Base-by-base conservation (phyloP, 2,888 invertebrate species). In the Xestoiulus laeticollis region DNA sequence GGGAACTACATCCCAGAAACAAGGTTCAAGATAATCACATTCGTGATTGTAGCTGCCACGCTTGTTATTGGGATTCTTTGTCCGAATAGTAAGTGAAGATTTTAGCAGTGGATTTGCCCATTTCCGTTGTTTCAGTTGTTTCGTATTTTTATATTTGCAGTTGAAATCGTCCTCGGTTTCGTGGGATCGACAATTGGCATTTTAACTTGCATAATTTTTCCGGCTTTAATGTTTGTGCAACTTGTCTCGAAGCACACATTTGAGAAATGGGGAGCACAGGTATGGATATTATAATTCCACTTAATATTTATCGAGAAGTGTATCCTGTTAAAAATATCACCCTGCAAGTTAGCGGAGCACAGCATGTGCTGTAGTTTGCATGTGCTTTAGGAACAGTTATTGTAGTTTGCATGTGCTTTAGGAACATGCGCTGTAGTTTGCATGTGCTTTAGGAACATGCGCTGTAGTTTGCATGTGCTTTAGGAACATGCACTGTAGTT, bases 181-280 rank as follows among this genome's bases (percentile, higher is more conserved):
- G 95, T 98, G 59, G 99, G 99, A 0, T 97, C 99, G 1, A 98
- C 99, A 0, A 97, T 98, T 90, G 99, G 99, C 0, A 96, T 97
- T 19, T 94, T 97, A 90, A 96, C 99, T 90, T 98, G 98, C 90
- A 95, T 98, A 53, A 95, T 99, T 91, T 96, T 98, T 91, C 99
- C 99, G 0, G 96, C 98, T 0, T 94, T 96, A 0, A 96, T 97
- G 91, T 98, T 97, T 92, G 94, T 98, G 48, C 94, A 95, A 89
- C 94, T 98, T 89, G 96, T 96, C 14, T 95, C 95, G 85, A 97
- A 96, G 92, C 94, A 96, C 89, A 96, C 96, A 0, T 96, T 95
- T 90, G 98, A 98, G 91, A 94, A 96, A 90, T 91, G 96, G 8
- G 90, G 97, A 87, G 97, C 98, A 16, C 96, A 97, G 94, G 96